phyloP scores from a whole-genome alignment of 2,113 vertebrate genomes.

The Brachypodius melanocephalos region DNA sequence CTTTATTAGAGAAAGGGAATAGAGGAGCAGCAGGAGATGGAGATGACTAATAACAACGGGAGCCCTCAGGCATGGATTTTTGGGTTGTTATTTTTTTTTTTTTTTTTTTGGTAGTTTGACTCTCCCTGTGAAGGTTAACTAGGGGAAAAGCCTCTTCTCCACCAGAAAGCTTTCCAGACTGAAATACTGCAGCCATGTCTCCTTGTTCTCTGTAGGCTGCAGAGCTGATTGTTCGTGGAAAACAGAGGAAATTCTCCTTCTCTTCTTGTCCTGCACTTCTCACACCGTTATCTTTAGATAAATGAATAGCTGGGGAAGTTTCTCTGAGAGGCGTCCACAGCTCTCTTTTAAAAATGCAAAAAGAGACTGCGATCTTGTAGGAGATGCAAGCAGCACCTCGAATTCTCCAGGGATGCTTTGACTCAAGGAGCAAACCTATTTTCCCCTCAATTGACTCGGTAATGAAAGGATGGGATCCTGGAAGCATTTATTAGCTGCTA shows the following conservation, averaged over 20 bases:
- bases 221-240: background rate
- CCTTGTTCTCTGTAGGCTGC: background rate
- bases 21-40: background rate
- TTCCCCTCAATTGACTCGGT: background rate
- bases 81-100: background rate
- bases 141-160: background rate
- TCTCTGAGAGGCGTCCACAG: background rate
- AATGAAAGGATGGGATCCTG: slow-evolving; percentile 3
- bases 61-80: background rate
- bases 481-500: background rate
- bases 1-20: background rate
- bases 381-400: background rate
- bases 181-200: background rate
- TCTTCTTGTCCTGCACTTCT: background rate
- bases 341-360: background rate
- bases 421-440: slow-evolving; percentile 16
- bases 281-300: background rate
- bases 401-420: background rate
- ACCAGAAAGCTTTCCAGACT: background rate
- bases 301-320: background rate
- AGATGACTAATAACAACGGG: background rate
- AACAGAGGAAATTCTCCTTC: background rate
- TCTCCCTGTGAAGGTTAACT: background rate
- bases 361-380: background rate
- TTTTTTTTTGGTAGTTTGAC: background rate